Evolutionary conservation across 2,888 invertebrate genomes (phyloP), one percentile per base, ranked within the genome.

Genomic region (Spodoptera littoralis): DNA sequence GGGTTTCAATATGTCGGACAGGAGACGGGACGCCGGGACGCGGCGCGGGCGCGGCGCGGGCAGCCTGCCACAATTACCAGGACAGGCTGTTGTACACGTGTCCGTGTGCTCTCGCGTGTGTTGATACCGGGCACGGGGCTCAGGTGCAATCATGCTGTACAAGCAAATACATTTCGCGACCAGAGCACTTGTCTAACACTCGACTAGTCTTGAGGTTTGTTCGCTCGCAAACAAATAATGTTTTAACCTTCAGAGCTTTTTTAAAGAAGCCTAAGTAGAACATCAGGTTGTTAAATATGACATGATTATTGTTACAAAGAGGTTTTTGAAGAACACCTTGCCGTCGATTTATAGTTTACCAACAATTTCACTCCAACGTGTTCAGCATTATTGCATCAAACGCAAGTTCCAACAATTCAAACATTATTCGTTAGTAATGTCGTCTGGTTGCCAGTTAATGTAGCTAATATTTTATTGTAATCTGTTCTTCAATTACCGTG

Each of bases 1-100:
- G 53, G 70, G 71, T 81, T 82, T 76, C 82, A 82, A 82, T 82
- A 82, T 81, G 80, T 80, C 76, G 61, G 58, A 57, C 55, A 27
- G 64, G 49, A 56, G 67, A 65, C 54, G 44, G 58, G 27, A 52
- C 56, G 54, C 13, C 55, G 41, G n/a, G 53, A 24, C 47, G 36
- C 36, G 51, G n/a, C 27, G 27, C 27, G 27, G 27, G 27, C 27
- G 11, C 22, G 46, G 46, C 13, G n/a, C 41, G 4, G 43, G 46
- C 36, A 36, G 36, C 36, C 36, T 8, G 36, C 36, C 36, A 36
- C 36, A 1, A 11, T 53, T 47, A 69, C 48, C 11, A 65, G 49
- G 46, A 36, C 54, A 61, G 46, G 41, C 36, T 45, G 66, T 36
- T 47, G 22, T 53, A 47, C 56, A 55, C 47, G 50, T 65, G 60